Base-by-base conservation (phyloP, 2,797 vertebrate genomes). In the Etheostoma perlongum region DNA sequence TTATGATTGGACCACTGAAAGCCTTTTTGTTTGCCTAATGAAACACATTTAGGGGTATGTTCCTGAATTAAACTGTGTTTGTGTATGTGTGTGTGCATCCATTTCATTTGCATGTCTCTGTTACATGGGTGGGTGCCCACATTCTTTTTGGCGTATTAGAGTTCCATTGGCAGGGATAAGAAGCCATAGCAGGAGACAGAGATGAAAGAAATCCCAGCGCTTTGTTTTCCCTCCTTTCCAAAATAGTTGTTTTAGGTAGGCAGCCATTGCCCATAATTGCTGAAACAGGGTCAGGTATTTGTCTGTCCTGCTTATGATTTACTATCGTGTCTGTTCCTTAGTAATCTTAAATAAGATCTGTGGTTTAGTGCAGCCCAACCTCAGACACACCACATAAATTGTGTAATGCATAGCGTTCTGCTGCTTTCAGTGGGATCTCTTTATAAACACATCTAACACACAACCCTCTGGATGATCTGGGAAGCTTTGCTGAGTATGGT, bases 1-100 rank as follows among this genome's bases (percentile, higher is more conserved):
- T 95, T 92, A 93, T 93, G 90, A 93, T 92, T 91, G 90, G 84
- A 84, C 89, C 89, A 73, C 88, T 91, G 90, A 92, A 93, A 93
- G 92, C 78, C 83, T 92, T 94, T 94, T 93, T 93, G 91, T 92
- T 92, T 90, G 81, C 75, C 89, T 91, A 87, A 93, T 91, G 90
- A 93, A 93, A 94, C 91, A 90, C 91, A 84, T 91, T 71, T 77
- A 91, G 84, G 85, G 75, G 79, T 82, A 79, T 67, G 84, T 88
- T 86, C 79, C 81, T 66, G 80, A 89, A 89, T 83, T 76, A 85
- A 86, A 88, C 74, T 33, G 53, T 65, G 71, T 85, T 78, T 83
- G 60, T 85, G 61, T 77, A 40, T 78, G 51, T 67, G 27, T 46
- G 52, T 52, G 63, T 40, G 44, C 53, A 36, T 63, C 48, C 59